Base-by-base conservation (phyloP, 2,888 invertebrate genomes). In the Cinara cedri region DNA sequence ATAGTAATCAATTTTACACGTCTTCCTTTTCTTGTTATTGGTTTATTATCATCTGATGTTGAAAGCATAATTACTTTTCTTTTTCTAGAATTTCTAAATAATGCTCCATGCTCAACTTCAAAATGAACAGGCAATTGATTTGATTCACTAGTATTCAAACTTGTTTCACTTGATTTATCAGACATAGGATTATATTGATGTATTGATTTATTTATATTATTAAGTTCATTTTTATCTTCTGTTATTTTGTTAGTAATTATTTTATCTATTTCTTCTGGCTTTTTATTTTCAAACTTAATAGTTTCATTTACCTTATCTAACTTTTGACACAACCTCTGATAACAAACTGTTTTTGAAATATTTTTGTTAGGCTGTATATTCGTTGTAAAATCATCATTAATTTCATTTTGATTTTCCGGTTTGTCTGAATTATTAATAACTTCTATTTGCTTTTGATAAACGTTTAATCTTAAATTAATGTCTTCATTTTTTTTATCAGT, bases 1-100 rank as follows among this genome's bases (percentile, higher is more conserved):
- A 78, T 78, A 66, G 76, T 78, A n/a, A 78, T 78, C 13, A 78
- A 78, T 3, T 68, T 51, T 21, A 78, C 57, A 49, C 51, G 76
- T 60, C 68, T 78, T 49, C 68, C 68, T 70, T 70, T 78, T 42
- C 68, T 78, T 21, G 13, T 26, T 68, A 51, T 68, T 42, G 49
- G 46, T 24, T 70, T 78, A 54, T 68, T n/a, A 16, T 68, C 21
- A 60, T 34, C 34, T 34, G 44, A 34, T 1, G 10, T 57, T 26
- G 54, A 26, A 49, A 3, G 66, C 4, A 46, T 55, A 46, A 76
- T 66, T 19, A 76, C 76, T 72, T 34, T 72, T 57, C 55, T 66
- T 49, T n/a, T 0, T n/a, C 26, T 57, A 3, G 66, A 76, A 14
- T 19, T 42, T 66, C 24, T 65, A 55, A 76, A 76, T 16, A 66